Base-by-base conservation (phyloP, 2,797 vertebrate genomes). In the Erithacus rubecula region DNA sequence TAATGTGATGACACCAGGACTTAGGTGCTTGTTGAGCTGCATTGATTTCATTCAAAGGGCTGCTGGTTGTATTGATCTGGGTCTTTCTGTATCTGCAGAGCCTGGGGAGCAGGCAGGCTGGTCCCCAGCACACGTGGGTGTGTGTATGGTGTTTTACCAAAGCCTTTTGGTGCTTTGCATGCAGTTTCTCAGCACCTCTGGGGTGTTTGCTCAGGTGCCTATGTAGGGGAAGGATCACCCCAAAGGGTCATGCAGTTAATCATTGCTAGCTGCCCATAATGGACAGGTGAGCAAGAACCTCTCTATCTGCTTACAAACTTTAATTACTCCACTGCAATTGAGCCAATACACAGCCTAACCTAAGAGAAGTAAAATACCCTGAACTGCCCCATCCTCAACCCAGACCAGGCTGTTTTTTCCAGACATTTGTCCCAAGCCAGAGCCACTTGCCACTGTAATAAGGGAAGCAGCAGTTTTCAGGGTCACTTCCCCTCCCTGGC, bases 1-100 rank as follows among this genome's bases (percentile, higher is more conserved):
- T 94, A 91, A 87, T 30, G 74, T 58, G 94, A 88, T 87, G 95
- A 87, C 95, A 93, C 88, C 60, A 29, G 88, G 93, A 90, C 70
- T 92, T 87, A 83, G 11, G 53, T 6, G 56, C 91, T 91, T 91
- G 83, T 94, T 95, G 94, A 82, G 94, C 91, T 87, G 94, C 95
- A 94, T 90, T 53, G 95, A 97, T 96, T 93, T 87, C 52, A 75
- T 89, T 88, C 95, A 44, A 44, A 94, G 87, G 90, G 80, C 69
- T 95, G 2, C 5, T 9, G 18, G 83, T 29, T 64, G 37, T 93
- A 96, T 96, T 70, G 94, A 95, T 96, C 77, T 26, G 74, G 58
- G 59, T 67, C 70, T 78, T 71, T 82, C 78, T 60, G 77, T 93
- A 63, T 87, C 94, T 87, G 80, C 93, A 58, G 74, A 53, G 75